Percentiles rank a stretch among this genome's conserved stretches.
Conservation (phyloP, 2,888 invertebrate species). For the Metacarcinus magister region DNA sequence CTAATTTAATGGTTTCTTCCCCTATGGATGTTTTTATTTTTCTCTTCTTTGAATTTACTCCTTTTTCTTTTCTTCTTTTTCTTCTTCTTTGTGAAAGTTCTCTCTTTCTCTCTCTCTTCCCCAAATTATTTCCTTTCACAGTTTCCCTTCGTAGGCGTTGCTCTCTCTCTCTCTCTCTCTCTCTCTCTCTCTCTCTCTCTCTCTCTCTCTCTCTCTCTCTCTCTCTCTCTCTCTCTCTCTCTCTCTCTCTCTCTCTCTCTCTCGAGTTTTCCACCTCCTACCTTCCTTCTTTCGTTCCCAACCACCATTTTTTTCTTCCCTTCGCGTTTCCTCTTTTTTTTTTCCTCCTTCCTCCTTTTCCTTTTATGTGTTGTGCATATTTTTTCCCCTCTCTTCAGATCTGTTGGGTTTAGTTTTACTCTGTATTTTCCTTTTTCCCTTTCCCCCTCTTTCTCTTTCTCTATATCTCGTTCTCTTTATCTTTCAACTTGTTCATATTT, state of each 20-base stretch:
- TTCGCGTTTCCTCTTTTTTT: constrained; percentile 29
- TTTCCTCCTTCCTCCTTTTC: neutral
- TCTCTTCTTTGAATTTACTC: neutral
- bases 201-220: constrained; percentile 19
- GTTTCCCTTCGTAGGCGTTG: neutral
- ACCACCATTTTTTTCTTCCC: neutral
- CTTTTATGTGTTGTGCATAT: neutral
- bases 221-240: constrained; percentile 61
- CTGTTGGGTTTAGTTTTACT: neutral
- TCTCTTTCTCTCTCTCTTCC: neutral
- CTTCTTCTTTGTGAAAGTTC: neutral
- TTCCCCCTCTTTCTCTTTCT: neutral
- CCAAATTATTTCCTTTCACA: neutral
- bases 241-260: constrained; percentile 66
- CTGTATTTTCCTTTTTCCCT: neutral
- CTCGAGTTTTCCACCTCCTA: neutral
- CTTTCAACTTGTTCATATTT: neutral
- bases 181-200: constrained; percentile 55
- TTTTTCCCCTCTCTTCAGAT: neutral
- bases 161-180: neutral
- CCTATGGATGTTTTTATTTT: neutral
- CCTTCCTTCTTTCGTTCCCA: neutral
- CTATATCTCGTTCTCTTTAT: constrained; percentile 44
- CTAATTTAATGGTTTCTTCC: neutral
- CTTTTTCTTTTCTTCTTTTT: neutral